Evolutionary conservation across 2,797 vertebrate genomes (phyloP), one percentile per base, ranked within the genome.

Genomic region (Falco naumanni): DNA sequence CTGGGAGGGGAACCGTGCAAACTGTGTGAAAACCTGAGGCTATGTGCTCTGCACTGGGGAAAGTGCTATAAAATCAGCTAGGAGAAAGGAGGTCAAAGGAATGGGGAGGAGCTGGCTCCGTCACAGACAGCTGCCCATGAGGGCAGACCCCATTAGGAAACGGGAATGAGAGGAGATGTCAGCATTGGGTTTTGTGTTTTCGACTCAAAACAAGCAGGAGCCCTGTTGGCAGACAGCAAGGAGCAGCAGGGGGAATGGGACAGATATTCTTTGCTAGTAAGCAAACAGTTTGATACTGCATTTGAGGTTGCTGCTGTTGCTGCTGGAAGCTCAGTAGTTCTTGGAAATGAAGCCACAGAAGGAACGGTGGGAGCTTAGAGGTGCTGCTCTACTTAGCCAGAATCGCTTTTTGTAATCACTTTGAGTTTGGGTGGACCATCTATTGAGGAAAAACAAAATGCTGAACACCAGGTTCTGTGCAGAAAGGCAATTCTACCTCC

Each of bases 81-180:
- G 54, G 25, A 79, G 72, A 77, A 91, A 80, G 33, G 47, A 89
- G 28, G 90, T 92, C 72, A 94, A 37, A 93, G 63, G 69, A 76
- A 56, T 16, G 21, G 39, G n/a, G 28, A 93, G 59, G 69, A 79
- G 51, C 80, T 63, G 51, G 9, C 91, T 93, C 61, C 56, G 69
- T 96, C 92, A 82, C 59, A 76, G 92, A 53, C 74, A 93, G 64
- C 92, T 96, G 82, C 78, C 61, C 26, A 10, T 37, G 17, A 91
- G 25, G 60, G 61, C 81, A 92, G 72, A 92, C 87, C 59, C 28
- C 78, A 41, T 61, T 72, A 93, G 90, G 76, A 96, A 89, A 69
- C 43, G 39, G 50, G 84, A 89, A 79, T 22, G 34, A 83, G 39
- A 74, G 34, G 12, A 64, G 54, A 95, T 90, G 63, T 56, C 51